Conservation (phyloP, 2,797 vertebrate species). For the Silurus lanzhouensis region DNA sequence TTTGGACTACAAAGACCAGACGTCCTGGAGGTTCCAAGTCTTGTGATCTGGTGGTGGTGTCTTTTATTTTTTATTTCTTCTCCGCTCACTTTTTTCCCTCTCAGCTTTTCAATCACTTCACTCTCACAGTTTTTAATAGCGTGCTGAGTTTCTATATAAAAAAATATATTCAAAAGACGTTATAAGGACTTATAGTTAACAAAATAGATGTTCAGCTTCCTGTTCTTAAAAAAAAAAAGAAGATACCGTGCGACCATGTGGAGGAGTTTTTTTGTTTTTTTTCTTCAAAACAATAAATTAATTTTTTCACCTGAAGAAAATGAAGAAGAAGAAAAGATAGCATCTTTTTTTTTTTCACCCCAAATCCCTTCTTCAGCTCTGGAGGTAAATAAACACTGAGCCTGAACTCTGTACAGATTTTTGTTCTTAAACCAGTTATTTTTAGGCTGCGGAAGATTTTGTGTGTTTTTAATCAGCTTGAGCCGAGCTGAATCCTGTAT, state of each 20-base stretch:
- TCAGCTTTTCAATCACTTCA: constrained; percentile 44
- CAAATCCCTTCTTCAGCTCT: constrained; percentile 49
- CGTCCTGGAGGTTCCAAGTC: constrained; percentile 98
- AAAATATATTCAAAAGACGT: constrained; percentile 51
- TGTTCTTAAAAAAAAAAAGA: constrained; percentile 53
- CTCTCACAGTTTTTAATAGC: constrained; percentile 61
- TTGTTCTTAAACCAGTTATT: constrained; percentile 77
- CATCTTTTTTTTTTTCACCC: constrained; percentile 33
- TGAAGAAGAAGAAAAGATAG: constrained; percentile 49
- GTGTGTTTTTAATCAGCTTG: constrained; percentile 71
- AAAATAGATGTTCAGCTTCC: constrained; percentile 62
- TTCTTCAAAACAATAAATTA: background rate
- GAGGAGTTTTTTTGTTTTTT: background rate
- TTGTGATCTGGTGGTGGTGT: constrained; percentile 79
- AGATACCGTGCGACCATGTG: constrained; percentile 31
- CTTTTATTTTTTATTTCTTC: constrained; percentile 24
- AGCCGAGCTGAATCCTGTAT: constrained; percentile 83
- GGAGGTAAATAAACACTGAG: constrained; percentile 28
- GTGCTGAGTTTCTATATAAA: constrained; percentile 61
- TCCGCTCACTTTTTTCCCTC: constrained; percentile 45
- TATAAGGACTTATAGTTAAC: constrained; percentile 67
- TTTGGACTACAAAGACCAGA: constrained; percentile 99
- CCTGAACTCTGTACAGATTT: constrained; percentile 69
- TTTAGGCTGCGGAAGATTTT: constrained; percentile 77
- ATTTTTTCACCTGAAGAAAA: background rate